phyloP scores from a whole-genome alignment of 1,140 invertebrate genomes.

The Brachionus manjavacas region DNA sequence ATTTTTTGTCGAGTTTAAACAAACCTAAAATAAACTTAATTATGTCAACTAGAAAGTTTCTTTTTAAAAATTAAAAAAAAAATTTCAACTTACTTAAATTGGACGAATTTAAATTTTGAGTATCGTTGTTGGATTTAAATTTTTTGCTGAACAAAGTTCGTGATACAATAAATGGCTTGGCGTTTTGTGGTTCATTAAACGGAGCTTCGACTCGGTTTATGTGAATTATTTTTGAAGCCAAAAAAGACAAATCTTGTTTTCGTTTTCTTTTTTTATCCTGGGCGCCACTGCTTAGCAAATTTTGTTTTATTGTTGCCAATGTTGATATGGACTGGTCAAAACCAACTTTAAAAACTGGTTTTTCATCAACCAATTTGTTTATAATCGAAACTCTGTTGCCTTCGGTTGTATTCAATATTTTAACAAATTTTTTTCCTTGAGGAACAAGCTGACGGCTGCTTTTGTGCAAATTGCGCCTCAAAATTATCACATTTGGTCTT shows the following conservation, averaged over 20 bases:
- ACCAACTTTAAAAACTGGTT: background rate
- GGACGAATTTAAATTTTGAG: background rate
- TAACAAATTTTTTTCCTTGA: background rate
- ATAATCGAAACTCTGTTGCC: background rate
- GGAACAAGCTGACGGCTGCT: background rate
- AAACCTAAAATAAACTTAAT: too few species aligned
- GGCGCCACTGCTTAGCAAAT: background rate
- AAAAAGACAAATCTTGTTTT: slow-evolving; percentile 20
- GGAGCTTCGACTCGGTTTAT: background rate
- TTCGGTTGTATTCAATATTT: background rate
- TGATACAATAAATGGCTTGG: background rate
- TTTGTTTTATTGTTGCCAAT: background rate
- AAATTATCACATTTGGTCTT: background rate
- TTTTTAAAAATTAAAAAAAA: background rate
- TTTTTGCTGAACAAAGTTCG: background rate
- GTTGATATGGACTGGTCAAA: background rate
- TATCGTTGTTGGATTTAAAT: background rate
- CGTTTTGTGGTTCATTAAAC: background rate
- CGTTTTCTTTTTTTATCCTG: background rate
- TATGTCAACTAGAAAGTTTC: background rate
- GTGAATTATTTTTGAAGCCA: background rate
- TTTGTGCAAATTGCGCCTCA: background rate
- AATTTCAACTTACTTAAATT: background rate
- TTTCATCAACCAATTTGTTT: background rate
- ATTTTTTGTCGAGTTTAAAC: too few species aligned